phyloP scores from a whole-genome alignment of 2,888 invertebrate species.

The Calameuta pallipes region DNA sequence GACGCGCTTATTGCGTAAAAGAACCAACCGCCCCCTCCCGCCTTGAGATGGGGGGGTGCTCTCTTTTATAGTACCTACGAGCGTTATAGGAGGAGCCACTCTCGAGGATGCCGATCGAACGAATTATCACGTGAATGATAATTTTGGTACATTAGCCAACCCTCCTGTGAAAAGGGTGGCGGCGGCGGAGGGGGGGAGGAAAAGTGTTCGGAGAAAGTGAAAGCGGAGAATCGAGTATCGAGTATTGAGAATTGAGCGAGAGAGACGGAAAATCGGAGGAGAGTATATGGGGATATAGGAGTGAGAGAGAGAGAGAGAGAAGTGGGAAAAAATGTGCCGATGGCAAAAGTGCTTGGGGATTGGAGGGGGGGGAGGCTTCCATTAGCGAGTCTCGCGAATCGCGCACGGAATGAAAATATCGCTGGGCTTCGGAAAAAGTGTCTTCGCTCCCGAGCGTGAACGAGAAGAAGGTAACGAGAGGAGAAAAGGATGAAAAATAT shows the following conservation, averaged over 20 bases:
- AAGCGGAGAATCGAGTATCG: slow-evolving; percentile 21
- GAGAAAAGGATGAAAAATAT: background rate
- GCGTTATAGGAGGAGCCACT: background rate
- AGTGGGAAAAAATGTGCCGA: slow-evolving; percentile 18
- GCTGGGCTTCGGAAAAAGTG: too few relatives aligned
- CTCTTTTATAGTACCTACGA: background rate
- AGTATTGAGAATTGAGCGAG: slow-evolving; percentile 18
- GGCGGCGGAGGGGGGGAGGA: background rate
- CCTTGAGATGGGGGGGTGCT: background rate
- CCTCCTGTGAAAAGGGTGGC: slow-evolving; percentile 7
- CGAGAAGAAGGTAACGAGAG: slow-evolving; percentile 7
- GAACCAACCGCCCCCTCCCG: background rate
- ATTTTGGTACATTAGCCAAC: background rate
- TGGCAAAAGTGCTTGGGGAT: slow-evolving; percentile 23
- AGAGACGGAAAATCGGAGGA: slow-evolving; percentile 14
- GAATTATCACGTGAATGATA: background rate
- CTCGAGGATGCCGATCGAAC: background rate
- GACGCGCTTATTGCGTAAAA: background rate
- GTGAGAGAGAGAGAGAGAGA: slow-evolving; percentile 15
- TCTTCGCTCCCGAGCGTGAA: background rate
- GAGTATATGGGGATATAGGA: slow-evolving; percentile 23
- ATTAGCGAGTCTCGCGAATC: background rate
- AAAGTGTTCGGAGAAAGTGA: slow-evolving; percentile 5
- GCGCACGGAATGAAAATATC: too few relatives aligned
- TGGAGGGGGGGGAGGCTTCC: slow-evolving; percentile 4